A percentile compares a stretch with the other conserved stretches of the same genome.
Evolutionary conservation across 1,140 invertebrate genomes (phyloP).

Genomic region (Leptonema lineaticorne): DNA sequence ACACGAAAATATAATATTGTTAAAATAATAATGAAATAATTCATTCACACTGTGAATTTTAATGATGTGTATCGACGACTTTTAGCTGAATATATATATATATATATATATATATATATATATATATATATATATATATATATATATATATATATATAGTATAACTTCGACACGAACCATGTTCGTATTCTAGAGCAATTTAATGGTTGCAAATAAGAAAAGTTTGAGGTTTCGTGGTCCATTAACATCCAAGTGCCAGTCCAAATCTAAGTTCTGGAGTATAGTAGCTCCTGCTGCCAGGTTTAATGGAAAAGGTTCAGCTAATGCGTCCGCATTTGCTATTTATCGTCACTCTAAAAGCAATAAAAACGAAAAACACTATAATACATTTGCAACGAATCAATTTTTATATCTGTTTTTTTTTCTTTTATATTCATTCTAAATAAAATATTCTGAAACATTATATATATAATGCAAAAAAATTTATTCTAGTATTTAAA

Average conservation of each 20-base stretch:
- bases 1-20: too few species aligned
- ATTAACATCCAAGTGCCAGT: background rate
- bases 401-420: background rate
- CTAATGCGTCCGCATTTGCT: constrained; percentile 2
- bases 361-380: background rate
- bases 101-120: background rate
- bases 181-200: background rate
- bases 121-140: background rate
- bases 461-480: too few species aligned
- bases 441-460: too few species aligned
- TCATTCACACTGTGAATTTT: too few species aligned
- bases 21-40: too few species aligned
- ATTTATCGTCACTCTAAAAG: constrained; percentile 7
- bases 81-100: background rate
- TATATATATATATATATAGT: background rate
- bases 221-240: background rate
- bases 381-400: background rate
- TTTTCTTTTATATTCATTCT: background rate
- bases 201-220: constrained; percentile 13
- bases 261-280: background rate
- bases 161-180: background rate
- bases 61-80: too few species aligned
- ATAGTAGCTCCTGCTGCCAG: background rate
- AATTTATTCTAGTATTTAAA: too few species aligned
- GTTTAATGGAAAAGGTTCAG: constrained; percentile 3